Base-by-base conservation (phyloP, 2,113 vertebrate genomes). In the Ivindomyrus marchei region DNA sequence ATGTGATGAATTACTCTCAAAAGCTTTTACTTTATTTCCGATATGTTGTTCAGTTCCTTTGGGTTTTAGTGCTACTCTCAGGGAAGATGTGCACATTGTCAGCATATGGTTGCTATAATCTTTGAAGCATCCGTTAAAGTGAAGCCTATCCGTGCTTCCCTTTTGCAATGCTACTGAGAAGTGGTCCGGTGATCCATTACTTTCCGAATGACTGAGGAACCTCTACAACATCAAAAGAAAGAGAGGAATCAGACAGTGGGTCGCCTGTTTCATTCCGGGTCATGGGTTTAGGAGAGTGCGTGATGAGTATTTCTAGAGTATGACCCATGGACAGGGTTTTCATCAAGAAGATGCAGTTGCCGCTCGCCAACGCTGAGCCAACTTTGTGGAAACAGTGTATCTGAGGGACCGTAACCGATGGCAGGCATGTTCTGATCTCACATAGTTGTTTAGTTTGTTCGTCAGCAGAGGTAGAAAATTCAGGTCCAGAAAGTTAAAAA, bases 161-260 rank as follows among this genome's bases (percentile, higher is more conserved):
- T 24, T 5, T n/a, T 74, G 19, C 36, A 52, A 36, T 17, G 56
- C 50, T 50, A 49, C 87, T 49, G 74, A 90, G n/a, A 53, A 42
- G 56, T 24, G 27, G 45, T 42, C 56, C 9, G 47, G 45, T 53
- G 86, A 45, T 85, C 58, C 42, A 70, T 91, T 58, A 45, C 77
- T 27, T 62, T 62, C 85, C 24, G 11, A 24, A 56, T 89, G 84
- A 50, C 77, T 49, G 86, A 87, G 31, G 56, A 13, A 85, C 47
- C 74, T 70, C 66, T n/a, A 46, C 17, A 89, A 62, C 89, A 83
- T 90, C 87, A 90, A 53, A 88, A 19, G 58, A 10, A 42, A 84
- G 83, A 24, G 31, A 10, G 42, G 66, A 53, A 53, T 91, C 52
- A 70, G 39, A 50, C 24, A 21, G 58, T 7, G 27, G 39, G 13